Base-by-base conservation (phyloP, 2,113 vertebrate genomes). In the Oreochromis spilurus region DNA sequence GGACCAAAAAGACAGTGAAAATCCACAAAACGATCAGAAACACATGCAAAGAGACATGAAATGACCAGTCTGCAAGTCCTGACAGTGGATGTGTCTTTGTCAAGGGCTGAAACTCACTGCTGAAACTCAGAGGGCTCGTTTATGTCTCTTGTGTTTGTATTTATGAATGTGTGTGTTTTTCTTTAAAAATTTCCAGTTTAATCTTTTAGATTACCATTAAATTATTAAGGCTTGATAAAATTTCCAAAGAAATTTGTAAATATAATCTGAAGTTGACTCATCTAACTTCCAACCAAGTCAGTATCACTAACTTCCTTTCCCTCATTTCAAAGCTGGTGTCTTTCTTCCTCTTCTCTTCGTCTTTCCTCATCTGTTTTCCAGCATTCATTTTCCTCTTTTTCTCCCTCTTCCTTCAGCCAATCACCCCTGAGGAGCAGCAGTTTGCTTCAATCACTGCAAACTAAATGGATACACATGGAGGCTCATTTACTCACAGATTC, bases 401-500 rank as follows among this genome's bases (percentile, higher is more conserved):
- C 38, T 62, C 58, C 70, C 10, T 36, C 29, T 26, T 65, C 58
- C 53, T 62, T 54, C 40, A 6, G 72, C 62, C 36, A 19, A 10
- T 83, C 57, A 3, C 40, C 84, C 89, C 58, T 0, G 26, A 87
- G 84, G 88, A 88, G 58, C 55, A 3, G 70, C 87, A 58, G 72
- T 91, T 89, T 62, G 17, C 88, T 82, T 88, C 89, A 85, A 79
- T 94, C 84, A 79, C 48, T 58, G 84, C 48, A 54, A 43, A 81
- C 53, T 91, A 92, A 95, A 88, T 88, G 92, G 92, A 95, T 94
- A 93, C 95, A 95, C 88, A 91, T 93, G 93, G 77, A 85, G 29
- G 10, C 82, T 91, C 84, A 38, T 92, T 94, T 91, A 84, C 81
- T 83, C 85, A 84, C 60, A 85, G 90, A 94, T 94, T 94, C 93